These are phyloP conservation scores for Vanacampus margaritifer DNA, from an alignment of 2,113 vertebrate species.

Conservation along the genomic window DNA sequence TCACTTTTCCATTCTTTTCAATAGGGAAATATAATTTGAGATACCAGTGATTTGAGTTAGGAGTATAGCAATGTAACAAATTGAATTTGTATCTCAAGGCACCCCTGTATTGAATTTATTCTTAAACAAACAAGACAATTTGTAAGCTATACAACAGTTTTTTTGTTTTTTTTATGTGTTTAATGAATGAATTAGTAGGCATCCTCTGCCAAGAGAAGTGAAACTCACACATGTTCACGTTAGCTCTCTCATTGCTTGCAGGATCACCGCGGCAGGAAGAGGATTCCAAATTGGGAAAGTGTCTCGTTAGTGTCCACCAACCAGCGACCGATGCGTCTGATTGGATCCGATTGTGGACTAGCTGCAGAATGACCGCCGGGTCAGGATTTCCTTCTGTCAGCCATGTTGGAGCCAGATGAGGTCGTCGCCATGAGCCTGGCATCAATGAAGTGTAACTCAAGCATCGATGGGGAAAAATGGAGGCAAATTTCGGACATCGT, in stretches of 20 bases:
- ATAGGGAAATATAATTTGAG: no score
- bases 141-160: no score
- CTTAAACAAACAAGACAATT: no score
- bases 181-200: no score
- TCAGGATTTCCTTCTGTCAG: neutral
- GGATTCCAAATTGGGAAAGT: neutral
- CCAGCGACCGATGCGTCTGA: neutral
- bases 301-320: neutral
- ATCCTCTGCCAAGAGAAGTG: no score
- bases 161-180: no score
- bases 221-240: no score
- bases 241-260: neutral
- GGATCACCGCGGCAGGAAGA: neutral
- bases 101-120: no score
- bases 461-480: conserved; percentile 24
- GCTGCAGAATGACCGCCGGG: neutral
- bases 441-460: neutral
- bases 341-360: neutral
- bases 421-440: neutral
- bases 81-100: no score
- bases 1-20: no score
- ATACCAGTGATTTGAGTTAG: no score
- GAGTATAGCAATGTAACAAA: no score
- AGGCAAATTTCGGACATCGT: conserved; percentile 16
- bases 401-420: neutral